phyloP scores from a whole-genome alignment of 2,888 invertebrate genomes.

The Hirudinaria manillensis region DNA sequence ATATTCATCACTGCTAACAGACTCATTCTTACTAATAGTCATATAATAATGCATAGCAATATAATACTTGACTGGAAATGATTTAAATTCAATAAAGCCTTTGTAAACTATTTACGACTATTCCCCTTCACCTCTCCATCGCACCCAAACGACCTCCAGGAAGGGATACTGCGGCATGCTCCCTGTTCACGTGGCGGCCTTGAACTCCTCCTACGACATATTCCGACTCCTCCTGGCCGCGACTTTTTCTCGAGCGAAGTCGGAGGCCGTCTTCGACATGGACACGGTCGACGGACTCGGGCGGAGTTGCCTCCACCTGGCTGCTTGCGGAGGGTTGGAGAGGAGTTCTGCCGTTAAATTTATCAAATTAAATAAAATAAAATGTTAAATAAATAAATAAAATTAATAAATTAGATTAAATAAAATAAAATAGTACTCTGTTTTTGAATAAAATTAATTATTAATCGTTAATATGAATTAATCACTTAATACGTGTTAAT shows the following conservation, averaged over 20 bases:
- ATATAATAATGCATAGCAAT: no score
- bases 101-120: no score
- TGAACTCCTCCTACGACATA: slow-evolving; percentile 63
- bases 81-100: no score
- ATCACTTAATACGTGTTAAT: slow-evolving; percentile 2
- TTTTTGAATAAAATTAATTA: neutral
- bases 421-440: no score
- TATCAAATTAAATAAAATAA: neutral
- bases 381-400: no score
- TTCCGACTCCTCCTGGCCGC: slow-evolving; percentile 54
- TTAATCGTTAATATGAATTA: neutral
- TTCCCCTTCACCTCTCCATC: no score
- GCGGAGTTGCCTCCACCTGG: slow-evolving; percentile 62
- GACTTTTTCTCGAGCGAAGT: slow-evolving; percentile 35
- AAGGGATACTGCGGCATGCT: slow-evolving; percentile 57
- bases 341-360: neutral
- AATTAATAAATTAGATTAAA: no score
- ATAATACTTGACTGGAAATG: no score
- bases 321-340: slow-evolving; percentile 60
- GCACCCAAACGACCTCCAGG: no score
- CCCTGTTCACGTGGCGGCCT: slow-evolving; percentile 63
- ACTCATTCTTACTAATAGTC: no score
- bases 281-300: slow-evolving; percentile 61
- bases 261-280: slow-evolving; percentile 53
- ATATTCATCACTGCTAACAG: no score